phyloP scores from a whole-genome alignment of 2,888 invertebrate species.

The Halocaridina rubra region DNA sequence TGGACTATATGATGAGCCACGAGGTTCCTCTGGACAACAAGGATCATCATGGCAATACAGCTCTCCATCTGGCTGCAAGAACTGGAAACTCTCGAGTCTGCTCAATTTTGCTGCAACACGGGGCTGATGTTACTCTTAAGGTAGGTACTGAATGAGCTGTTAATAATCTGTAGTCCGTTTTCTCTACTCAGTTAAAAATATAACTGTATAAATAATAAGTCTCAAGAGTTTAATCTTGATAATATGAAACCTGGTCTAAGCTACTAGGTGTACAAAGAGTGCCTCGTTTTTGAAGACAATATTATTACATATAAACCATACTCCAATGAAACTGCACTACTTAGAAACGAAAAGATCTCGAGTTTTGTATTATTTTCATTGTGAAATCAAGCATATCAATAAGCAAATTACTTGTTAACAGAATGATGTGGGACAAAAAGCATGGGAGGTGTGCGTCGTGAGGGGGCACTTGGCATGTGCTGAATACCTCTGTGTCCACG shows the following conservation, averaged over 20 bases:
- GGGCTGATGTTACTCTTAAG: constrained; percentile 65
- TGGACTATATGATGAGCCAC: constrained; percentile 64
- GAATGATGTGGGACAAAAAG: constrained; percentile 67
- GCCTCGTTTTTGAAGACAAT: no score
- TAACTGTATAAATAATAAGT: no score
- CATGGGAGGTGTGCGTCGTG: constrained; percentile 66
- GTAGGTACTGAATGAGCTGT: no score
- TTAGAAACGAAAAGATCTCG: no score
- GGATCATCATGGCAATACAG: constrained; percentile 67
- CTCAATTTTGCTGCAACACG: constrained; percentile 64
- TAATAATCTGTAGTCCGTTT: not conserved
- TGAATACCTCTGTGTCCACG: constrained; percentile 66
- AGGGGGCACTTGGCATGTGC: constrained; percentile 66
- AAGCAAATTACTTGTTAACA: no score
- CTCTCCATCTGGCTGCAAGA: constrained; percentile 67
- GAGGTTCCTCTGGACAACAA: constrained; percentile 66
- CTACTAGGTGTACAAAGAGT: no score
- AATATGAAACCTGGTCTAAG: no score
- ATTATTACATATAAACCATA: no score
- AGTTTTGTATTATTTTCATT: no score
- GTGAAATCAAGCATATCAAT: no score
- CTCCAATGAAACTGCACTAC: no score
- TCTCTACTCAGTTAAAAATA: not conserved
- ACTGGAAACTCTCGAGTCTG: constrained; percentile 66
- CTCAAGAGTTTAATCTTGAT: no score